phyloP scores from a whole-genome alignment of 1,140 invertebrate species.

The Bombus waltoni region DNA sequence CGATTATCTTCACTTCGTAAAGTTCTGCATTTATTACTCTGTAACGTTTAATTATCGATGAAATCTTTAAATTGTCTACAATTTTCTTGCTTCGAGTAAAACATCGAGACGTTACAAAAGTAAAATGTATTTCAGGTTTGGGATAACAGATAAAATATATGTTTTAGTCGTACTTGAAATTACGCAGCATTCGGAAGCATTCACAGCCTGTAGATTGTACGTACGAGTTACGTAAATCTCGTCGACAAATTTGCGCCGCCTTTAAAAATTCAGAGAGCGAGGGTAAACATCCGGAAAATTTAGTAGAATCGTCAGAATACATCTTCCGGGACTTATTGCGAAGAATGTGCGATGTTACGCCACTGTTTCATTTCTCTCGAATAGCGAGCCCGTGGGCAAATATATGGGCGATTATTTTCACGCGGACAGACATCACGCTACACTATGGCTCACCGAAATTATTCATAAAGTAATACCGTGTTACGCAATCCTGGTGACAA shows the following conservation, averaged over 20 bases:
- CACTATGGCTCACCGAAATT: neutral
- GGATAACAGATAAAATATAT: too few species aligned
- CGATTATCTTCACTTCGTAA: too few species aligned
- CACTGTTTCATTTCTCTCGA: neutral
- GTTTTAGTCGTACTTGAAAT: neutral
- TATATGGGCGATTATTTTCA: slow-evolving; percentile 26
- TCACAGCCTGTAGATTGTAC: neutral
- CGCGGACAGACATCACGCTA: neutral
- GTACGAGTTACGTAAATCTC: neutral
- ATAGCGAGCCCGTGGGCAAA: neutral
- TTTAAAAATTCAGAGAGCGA: neutral
- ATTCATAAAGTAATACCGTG: slow-evolving; percentile 4
- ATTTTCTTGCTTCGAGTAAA: too few species aligned
- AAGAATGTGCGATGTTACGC: neutral
- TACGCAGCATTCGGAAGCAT: too few species aligned
- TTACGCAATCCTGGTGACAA: neutral
- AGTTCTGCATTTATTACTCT: too few species aligned
- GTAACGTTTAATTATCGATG: too few species aligned
- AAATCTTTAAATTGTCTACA: too few species aligned
- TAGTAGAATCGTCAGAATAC: neutral
- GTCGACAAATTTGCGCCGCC: too few species aligned
- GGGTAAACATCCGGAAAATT: neutral
- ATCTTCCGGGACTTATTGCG: neutral
- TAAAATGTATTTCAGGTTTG: too few species aligned
- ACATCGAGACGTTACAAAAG: too few species aligned